Base-by-base conservation (phyloP, 2,888 invertebrate species). In the Drosophila picticornis region DNA sequence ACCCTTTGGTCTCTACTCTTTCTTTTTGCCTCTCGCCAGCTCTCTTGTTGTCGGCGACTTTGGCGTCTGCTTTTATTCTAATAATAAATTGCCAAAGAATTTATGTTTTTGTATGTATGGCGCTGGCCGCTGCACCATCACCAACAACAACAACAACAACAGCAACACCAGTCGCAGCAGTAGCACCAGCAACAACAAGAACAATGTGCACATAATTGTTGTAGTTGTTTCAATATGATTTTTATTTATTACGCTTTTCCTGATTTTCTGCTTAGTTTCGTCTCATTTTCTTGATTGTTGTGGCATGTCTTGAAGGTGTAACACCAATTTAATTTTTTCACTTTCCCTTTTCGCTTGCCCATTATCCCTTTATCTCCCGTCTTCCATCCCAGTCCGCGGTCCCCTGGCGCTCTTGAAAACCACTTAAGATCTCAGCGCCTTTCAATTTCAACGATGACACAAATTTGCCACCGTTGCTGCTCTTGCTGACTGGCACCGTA, bases 81-180 rank as follows among this genome's bases (percentile, higher is more conserved):
- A 85, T 85, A 85, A 85, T 89, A 85, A 85, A 87, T 84, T 84
- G 88, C 82, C 72, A 77, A 87, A 77, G 88, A 84, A 89, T 84
- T 89, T 81, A 79, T 78, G 80, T 80, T 64, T 76, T 71, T 64
- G 72, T 64, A 64, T 84, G 80, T 77, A 84, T 79, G 75, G 63
- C 72, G 79, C 67, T 73, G 53, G 36, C 48, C 67, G 80, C 74
- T 67, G 75, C 81, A 66, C 63, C 82, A 59, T 25, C 79, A 69
- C 58, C 61, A 63, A 31, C 52, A 71, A n/a, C 31, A 72, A 60
- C 53, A 69, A 22, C 43, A 78, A 66, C 62, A 73, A n/a, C 36
- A 50, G 16, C 36, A 43, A n/a, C 40, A 66, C 38, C 50, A 64
- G 31, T 46, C 48, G 31, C 61, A 52, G 57, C 65, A 63, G 6